These are phyloP conservation scores for Phodopus roborovskii DNA, from an alignment of 2,113 vertebrate species.

Conservation along the genomic window DNA sequence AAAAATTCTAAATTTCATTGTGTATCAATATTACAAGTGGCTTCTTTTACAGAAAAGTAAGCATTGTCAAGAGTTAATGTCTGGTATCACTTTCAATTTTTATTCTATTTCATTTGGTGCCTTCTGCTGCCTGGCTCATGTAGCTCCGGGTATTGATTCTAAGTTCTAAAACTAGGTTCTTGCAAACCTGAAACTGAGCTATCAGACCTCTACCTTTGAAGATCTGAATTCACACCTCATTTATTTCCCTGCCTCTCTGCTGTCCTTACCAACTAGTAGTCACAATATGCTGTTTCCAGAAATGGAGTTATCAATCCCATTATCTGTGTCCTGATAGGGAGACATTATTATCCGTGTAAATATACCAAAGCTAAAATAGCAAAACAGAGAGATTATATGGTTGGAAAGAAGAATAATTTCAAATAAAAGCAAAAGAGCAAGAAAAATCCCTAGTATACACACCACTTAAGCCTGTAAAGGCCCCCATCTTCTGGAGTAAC, in stretches of 20 bases:
- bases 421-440: neutral
- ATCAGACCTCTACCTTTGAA: neutral
- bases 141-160: neutral
- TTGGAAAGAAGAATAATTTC: constrained; percentile 13
- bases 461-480: neutral
- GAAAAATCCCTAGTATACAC: neutral
- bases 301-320: neutral
- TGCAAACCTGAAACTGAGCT: neutral
- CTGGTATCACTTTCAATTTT: neutral
- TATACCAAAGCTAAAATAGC: neutral
- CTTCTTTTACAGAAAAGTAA: constrained; percentile 1
- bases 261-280: neutral
- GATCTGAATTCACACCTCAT: neutral
- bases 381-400: neutral
- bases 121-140: neutral
- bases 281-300: neutral
- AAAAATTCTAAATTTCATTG: neutral
- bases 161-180: neutral
- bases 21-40: constrained; percentile 18
- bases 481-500: neutral
- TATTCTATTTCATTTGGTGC: neutral
- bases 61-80: neutral
- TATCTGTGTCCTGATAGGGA: neutral
- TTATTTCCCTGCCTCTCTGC: neutral
- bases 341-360: neutral